Conservation (phyloP, 2,888 invertebrate genomes). For the Ophion costatus region DNA sequence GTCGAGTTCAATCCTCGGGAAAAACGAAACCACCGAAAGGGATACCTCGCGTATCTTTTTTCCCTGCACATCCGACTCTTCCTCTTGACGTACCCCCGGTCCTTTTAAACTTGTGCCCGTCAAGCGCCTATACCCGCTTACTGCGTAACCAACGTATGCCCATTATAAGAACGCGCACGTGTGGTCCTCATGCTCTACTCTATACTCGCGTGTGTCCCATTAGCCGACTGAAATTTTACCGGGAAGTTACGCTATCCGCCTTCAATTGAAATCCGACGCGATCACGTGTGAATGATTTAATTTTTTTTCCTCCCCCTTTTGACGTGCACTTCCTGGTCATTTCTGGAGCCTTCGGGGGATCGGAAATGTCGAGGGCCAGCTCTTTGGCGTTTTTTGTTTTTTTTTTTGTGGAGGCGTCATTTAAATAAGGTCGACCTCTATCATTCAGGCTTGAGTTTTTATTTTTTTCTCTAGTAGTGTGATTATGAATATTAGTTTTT, state of each 20-base stretch:
- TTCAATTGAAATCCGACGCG: conserved; percentile 53
- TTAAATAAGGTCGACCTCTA: too few relatives aligned
- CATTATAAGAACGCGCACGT: conserved; percentile 76
- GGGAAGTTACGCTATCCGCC: conserved; percentile 33
- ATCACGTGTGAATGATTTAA: conserved; percentile 54
- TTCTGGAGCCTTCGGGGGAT: neutral
- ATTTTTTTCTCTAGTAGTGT: too few relatives aligned
- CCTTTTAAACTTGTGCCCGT: conserved; percentile 49
- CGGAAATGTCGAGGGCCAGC: neutral
- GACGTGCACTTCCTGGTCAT: conserved; percentile 29
- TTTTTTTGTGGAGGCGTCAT: too few relatives aligned
- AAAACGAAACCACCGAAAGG: conserved; percentile 55
- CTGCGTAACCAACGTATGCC: conserved; percentile 72
- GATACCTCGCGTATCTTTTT: conserved; percentile 32
- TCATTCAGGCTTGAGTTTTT: too few relatives aligned
- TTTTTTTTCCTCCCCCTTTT: conserved; percentile 6
- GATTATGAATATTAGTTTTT: too few relatives aligned
- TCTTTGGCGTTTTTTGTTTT: neutral
- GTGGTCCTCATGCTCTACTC: conserved; percentile 79
- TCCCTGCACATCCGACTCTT: conserved; percentile 18
- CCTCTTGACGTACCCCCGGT: conserved; percentile 9
- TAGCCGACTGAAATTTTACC: conserved; percentile 75
- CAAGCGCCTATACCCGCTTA: conserved; percentile 68
- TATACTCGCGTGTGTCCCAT: conserved; percentile 79
- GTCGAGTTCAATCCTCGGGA: conserved; percentile 59